Conservation (phyloP, 2,113 vertebrate species). For the Paracanthobrama guichenoti region DNA sequence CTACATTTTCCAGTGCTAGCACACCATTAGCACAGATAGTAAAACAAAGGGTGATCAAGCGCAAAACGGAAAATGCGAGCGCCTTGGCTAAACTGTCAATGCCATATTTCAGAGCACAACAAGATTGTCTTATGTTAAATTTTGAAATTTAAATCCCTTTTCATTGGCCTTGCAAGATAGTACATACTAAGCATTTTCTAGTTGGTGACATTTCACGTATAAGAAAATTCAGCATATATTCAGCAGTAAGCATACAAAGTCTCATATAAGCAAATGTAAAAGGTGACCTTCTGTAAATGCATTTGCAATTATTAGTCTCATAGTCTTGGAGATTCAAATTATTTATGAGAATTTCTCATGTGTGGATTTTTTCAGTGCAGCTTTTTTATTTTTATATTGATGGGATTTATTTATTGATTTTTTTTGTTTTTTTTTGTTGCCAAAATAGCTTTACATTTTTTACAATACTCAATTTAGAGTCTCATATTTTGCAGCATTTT, state of each 20-base stretch:
- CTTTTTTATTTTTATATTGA: background rate
- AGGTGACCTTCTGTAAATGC: background rate
- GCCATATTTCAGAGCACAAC: conserved; percentile 8
- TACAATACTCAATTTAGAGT: background rate
- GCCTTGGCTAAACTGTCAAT: conserved; percentile 19
- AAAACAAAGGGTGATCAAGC: conserved; percentile 22
- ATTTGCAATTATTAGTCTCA: background rate
- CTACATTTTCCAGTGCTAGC: background rate
- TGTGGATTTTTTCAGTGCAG: background rate
- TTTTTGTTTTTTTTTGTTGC: background rate
- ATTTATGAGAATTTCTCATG: background rate
- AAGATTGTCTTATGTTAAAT: conserved; percentile 18
- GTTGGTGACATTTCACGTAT: conserved; percentile 4
- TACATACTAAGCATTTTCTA: background rate
- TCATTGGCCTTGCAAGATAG: background rate
- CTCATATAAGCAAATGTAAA: background rate
- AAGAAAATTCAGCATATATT: no score
- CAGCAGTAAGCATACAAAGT: background rate
- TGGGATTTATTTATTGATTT: no score
- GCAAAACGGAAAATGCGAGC: conserved; percentile 9
- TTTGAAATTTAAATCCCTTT: background rate
- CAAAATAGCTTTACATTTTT: background rate
- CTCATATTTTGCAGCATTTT: background rate
- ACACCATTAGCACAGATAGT: background rate
- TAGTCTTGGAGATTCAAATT: background rate